phyloP scores from a whole-genome alignment of 2,888 invertebrate species.

The Artemia sinica region DNA sequence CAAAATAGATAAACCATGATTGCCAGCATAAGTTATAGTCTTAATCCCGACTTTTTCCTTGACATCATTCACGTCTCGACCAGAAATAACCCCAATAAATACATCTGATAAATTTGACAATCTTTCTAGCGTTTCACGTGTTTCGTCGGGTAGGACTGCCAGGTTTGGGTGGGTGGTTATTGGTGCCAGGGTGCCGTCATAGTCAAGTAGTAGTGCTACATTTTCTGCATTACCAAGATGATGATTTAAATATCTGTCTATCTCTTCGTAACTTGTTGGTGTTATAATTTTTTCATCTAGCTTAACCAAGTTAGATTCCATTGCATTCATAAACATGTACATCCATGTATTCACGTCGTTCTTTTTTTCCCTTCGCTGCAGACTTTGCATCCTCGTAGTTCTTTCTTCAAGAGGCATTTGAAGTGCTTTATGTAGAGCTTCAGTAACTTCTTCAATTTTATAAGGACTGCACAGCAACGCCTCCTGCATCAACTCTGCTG shows the following conservation, averaged over 20 bases:
- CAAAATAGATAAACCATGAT: conserved; percentile 68
- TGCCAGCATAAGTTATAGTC: conserved; percentile 75
- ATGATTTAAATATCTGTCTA: conserved; percentile 72
- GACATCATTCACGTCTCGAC: conserved; percentile 63
- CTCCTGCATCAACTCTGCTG: conserved; percentile 84
- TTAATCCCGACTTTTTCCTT: conserved; percentile 79
- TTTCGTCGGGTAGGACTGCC: conserved; percentile 65
- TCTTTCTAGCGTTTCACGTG: conserved; percentile 57
- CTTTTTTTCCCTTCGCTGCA: conserved; percentile 54
- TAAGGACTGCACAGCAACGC: conserved; percentile 75
- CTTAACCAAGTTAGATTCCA: conserved; percentile 12
- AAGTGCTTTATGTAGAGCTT: conserved; percentile 64
- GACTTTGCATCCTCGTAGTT: conserved; percentile 64
- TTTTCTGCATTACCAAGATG: conserved; percentile 69
- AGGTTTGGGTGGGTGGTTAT: conserved; percentile 76
- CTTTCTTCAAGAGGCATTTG: conserved; percentile 81
- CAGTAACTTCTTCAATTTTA: conserved; percentile 68
- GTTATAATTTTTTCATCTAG: conserved; percentile 52
- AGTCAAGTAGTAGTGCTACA: conserved; percentile 62
- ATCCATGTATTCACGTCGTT: conserved; percentile 79
- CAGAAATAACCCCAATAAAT: conserved; percentile 69
- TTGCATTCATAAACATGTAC: conserved; percentile 54
- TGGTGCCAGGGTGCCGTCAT: conserved; percentile 72
- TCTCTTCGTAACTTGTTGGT: conserved; percentile 74
- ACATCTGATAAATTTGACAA: conserved; percentile 68